Base-by-base conservation (phyloP, 1,140 invertebrate species). In the Calliphora vicina region DNA sequence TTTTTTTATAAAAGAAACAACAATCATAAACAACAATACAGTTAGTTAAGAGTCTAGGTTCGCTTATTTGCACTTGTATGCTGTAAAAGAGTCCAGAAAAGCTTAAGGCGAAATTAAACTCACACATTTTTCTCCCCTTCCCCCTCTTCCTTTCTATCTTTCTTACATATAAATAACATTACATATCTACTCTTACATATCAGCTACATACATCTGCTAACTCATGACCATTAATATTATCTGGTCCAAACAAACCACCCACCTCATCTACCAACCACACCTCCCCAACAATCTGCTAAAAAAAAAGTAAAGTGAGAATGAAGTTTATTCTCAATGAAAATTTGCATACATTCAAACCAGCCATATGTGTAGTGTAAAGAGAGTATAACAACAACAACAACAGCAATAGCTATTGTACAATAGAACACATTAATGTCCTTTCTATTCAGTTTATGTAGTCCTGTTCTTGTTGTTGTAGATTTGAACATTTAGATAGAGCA, bases 211-310 rank as follows among this genome's bases (percentile, higher is more conserved):
- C 61, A 67, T 67, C 23, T 67, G 61, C 61, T 20, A 67, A 67
- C 61, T 67, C 61, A 67, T 67, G 61, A 67, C 61, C 61, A 67
- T 67, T 67, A 67, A 67, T 67, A 67, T 67, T 67, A 67, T 57
- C 50, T 67, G 61, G 61, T 67, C n/a, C 61, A 67, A 67, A 67
- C 61, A 67, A 67, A 67, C 61, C 61, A 67, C 61, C 61, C 61
- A 67, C n/a, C 6, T 57, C 15, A 35, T 57, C 50, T 6, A 15
- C 15, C 15, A 17, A 15, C 15, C 15, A 57, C 15, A 13, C n/a
- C 61, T 67, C 61, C 61, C n/a, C 61, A 67, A 67, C 25, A 67
- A 67, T 23, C 61, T 67, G 50, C 25, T 20, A 67, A 67, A 23
- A 20, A 67, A 2, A 23, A 1, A 25, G 20, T 25, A 67, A 8